Evolutionary conservation across 2,113 vertebrate species (phyloP), one percentile per base, ranked within the genome.

Genomic region (Notarius quadriscutis): DNA sequence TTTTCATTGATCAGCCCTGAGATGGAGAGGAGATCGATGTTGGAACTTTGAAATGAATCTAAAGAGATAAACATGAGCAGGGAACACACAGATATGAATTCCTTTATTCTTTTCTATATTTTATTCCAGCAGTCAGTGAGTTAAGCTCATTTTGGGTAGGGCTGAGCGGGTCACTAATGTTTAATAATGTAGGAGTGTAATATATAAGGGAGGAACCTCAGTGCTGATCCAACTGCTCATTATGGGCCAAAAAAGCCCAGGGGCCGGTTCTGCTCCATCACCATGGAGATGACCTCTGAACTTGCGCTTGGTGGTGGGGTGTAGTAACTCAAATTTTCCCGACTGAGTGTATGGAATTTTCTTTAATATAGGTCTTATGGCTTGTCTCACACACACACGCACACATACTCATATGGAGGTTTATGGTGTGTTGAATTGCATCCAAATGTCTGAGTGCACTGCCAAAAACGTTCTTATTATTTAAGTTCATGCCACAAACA

Each of bases 171-270:
- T 87, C 87, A 87, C 81, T 55, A 75, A 84, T 87, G 63, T 84
- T 87, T 77, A 87, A 87, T 87, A 87, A 87, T 87, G 72, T 63
- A 87, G 50, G 27, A 84, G 58, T 84, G 60, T 84, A 87, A 87
- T 87, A 87, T 87, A 87, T 81, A 57, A 77, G 34, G 57, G 53
- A 57, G 62, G 81, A 84, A 77, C 62, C 72, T 63, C 27, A 53
- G 72, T 51, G 50, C 50, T 57, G 86, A 83, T 75, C 71, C 65
- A 80, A 80, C 27, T 15, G 63, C 74, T 72, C 81, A 83, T 87
- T 83, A 87, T 50, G 71, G 71, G 50, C 58, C 10, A n/a, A 84
- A 75, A 57, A 74, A 55, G 81, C 81, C 86, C 58, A 51, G 60
- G 81, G 86, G 80, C 77, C 6, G 58, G 86, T 53, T 5, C 80